Percentiles rank a stretch among this genome's conserved stretches.
Conservation (phyloP, 2,797 vertebrate genomes). For the Poliocrania exsul region DNA sequence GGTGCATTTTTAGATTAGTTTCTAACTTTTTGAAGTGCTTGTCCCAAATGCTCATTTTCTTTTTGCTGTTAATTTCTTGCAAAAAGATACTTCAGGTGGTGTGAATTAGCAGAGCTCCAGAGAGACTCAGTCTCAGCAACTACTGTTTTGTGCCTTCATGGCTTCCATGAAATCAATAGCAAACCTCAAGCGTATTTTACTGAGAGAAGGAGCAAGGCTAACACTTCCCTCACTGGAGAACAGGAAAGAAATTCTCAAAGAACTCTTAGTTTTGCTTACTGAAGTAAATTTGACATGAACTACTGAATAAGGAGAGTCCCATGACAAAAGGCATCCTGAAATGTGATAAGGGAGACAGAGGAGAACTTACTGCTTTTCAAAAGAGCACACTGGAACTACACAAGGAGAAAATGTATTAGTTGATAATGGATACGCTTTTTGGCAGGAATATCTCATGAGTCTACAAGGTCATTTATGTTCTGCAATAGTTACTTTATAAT, state of each 20-base stretch:
- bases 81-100: background rate
- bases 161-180: background rate
- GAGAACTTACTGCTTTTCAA: slow-evolving; percentile 48
- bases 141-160: background rate
- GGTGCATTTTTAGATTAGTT: background rate
- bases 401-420: slow-evolving; percentile 67
- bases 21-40: background rate
- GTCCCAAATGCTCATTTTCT: background rate
- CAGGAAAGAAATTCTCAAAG: background rate
- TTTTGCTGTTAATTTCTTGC: background rate
- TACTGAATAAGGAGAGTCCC: slow-evolving; percentile 55
- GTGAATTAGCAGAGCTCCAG: background rate
- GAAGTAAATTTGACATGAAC: slow-evolving; percentile 55
- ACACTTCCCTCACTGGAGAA: background rate
- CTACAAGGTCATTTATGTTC: slow-evolving; percentile 59
- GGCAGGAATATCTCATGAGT: slow-evolving; percentile 41
- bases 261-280: slow-evolving; percentile 19
- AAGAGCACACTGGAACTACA: slow-evolving; percentile 43
- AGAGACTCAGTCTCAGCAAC: background rate
- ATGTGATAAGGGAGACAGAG: slow-evolving; percentile 59
- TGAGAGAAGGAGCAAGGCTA: background rate
- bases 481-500: slow-evolving; percentile 51
- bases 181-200: background rate
- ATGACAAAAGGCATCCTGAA: slow-evolving; percentile 64
- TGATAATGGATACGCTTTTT: slow-evolving; percentile 61